These are phyloP conservation scores for Lochmaea crataegi DNA, from an alignment of 2,888 invertebrate genomes.

Conservation along the genomic window DNA sequence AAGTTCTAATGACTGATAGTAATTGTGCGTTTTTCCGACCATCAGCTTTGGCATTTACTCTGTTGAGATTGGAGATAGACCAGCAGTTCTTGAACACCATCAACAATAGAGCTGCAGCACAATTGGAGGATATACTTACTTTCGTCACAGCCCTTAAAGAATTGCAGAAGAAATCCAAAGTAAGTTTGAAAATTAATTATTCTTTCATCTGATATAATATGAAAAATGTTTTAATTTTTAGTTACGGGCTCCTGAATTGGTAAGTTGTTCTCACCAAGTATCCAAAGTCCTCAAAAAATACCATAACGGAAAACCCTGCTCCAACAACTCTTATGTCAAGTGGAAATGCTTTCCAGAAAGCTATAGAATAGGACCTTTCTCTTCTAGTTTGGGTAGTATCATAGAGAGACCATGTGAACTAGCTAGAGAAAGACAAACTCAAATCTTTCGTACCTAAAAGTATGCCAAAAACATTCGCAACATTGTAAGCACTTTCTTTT, in stretches of 20 bases:
- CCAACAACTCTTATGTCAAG: constrained; percentile 65
- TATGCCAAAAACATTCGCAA: not conserved
- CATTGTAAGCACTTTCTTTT: constrained; percentile 32
- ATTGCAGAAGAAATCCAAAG: constrained; percentile 78
- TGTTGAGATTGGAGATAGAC: constrained; percentile 80
- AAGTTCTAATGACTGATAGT: constrained; percentile 81
- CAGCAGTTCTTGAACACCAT: constrained; percentile 53
- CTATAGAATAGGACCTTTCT: constrained; percentile 82
- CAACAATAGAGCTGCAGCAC: constrained; percentile 53
- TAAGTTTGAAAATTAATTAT: constrained; percentile 60
- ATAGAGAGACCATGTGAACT: not conserved
- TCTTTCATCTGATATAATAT: constrained; percentile 13
- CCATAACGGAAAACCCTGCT: constrained; percentile 76
- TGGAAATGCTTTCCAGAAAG: constrained; percentile 64
- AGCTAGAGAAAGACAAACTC: constrained; percentile 6
- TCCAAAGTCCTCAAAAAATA: constrained; percentile 76
- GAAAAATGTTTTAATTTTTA: constrained; percentile 32
- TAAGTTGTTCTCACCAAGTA: constrained; percentile 72
- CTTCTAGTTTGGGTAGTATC: constrained; percentile 70
- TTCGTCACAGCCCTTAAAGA: constrained; percentile 79
- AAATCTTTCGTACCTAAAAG: constrained; percentile 3
- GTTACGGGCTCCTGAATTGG: constrained; percentile 70
- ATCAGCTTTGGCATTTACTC: constrained; percentile 81
- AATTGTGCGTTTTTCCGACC: constrained; percentile 79
- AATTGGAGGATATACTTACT: constrained; percentile 67